phyloP scores from a whole-genome alignment of 2,797 vertebrate species.

The Sparidentex hasta region DNA sequence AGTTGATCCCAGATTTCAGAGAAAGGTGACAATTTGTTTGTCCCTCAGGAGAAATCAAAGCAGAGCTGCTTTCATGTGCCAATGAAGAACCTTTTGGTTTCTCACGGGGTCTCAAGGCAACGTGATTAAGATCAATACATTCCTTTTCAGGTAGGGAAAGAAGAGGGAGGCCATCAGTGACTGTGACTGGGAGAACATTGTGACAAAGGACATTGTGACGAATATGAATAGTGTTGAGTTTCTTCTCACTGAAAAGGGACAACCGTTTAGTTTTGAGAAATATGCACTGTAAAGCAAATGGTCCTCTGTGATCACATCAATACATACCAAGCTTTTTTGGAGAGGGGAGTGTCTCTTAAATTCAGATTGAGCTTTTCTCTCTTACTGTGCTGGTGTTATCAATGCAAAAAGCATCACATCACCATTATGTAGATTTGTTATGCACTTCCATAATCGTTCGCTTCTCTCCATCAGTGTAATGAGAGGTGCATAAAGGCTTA shows the following conservation, averaged over 20 bases:
- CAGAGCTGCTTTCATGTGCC: neutral
- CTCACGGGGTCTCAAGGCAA: neutral
- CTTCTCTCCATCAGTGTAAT: constrained; percentile 87
- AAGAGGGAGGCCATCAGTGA: constrained; percentile 91
- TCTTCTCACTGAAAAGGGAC: constrained; percentile 10
- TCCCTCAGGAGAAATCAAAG: neutral
- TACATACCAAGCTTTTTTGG: constrained; percentile 3
- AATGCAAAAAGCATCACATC: constrained; percentile 33
- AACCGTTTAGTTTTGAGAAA: constrained; percentile 4
- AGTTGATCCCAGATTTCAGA: neutral
- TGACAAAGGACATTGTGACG: neutral
- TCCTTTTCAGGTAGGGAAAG: constrained; percentile 55
- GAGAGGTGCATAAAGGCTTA: constrained; percentile 90
- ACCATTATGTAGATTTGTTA: constrained; percentile 35
- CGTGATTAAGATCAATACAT: neutral
- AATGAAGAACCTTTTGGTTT: neutral
- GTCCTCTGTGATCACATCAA: constrained; percentile 19
- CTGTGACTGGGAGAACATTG: constrained; percentile 87
- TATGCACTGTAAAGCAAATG: neutral
- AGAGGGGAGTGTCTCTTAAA: neutral
- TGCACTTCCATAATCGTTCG: constrained; percentile 31
- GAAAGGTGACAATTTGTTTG: neutral
- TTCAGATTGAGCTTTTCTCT: constrained; percentile 30
- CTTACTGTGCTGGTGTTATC: neutral
- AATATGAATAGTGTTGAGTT: constrained; percentile 1